A percentile compares a stretch with the other conserved stretches of the same genome.
These are phyloP conservation scores for Rhombomys opimus DNA, from an alignment of 2,113 vertebrate genomes.

Conservation along the genomic window DNA sequence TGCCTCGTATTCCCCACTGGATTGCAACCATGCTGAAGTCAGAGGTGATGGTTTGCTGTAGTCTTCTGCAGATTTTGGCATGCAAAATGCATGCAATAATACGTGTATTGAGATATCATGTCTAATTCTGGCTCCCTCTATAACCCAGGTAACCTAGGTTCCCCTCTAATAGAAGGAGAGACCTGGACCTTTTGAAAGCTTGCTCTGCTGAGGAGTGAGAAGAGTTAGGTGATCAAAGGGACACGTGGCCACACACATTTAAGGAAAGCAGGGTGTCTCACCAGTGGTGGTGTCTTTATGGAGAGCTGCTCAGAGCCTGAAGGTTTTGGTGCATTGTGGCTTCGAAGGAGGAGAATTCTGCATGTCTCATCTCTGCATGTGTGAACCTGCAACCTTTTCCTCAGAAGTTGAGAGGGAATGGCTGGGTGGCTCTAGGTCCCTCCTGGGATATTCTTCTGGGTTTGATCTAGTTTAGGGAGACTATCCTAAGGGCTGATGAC, in stretches of 20 bases:
- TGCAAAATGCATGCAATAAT: neutral
- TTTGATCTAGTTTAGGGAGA: neutral
- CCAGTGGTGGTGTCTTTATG: neutral
- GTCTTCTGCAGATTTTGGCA: neutral
- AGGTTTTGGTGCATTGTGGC: neutral
- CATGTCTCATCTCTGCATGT: neutral
- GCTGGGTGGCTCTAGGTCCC: neutral
- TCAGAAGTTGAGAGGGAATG: neutral
- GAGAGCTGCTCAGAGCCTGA: neutral
- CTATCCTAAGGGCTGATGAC: neutral
- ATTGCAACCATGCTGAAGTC: neutral
- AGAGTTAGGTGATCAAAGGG: neutral
- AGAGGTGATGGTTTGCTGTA: neutral
- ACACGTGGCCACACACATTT: neutral
- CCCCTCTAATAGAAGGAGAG: neutral
- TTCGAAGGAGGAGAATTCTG: neutral
- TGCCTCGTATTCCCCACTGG: neutral
- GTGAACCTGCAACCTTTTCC: neutral
- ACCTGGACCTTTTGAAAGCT: neutral
- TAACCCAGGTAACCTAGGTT: conserved; percentile 2
- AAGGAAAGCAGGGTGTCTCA: neutral
- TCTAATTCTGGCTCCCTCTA: neutral
- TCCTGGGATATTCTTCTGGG: neutral
- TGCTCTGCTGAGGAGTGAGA: neutral
- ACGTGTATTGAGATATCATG: neutral